phyloP scores from a whole-genome alignment of 37 sponge, comb jelly and placozoan species.

The Ephydatia muelleri region DNA sequence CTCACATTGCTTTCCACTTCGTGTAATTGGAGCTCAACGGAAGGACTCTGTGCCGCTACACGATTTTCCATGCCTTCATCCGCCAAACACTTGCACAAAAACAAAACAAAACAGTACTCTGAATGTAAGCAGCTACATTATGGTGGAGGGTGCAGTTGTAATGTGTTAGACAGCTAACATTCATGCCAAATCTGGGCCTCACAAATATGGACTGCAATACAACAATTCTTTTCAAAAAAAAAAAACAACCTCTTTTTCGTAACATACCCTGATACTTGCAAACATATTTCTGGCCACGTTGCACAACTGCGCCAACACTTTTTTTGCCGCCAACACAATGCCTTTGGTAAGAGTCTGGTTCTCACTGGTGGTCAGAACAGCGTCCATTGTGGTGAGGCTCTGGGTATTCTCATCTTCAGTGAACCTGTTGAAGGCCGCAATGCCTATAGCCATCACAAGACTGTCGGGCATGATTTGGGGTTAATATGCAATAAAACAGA shows the following conservation, averaged over 20 bases:
- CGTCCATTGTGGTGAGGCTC: neutral
- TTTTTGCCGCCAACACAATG: neutral
- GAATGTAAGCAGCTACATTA: too few relatives aligned
- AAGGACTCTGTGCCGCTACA: neutral
- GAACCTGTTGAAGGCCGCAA: slow-evolving; percentile 72
- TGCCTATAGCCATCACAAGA: slow-evolving; percentile 62
- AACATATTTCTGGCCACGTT: neutral
- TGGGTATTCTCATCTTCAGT: slow-evolving; percentile 6
- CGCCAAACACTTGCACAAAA: neutral
- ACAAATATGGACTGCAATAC: too few relatives aligned
- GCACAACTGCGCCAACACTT: neutral
- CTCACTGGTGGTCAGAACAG: neutral
- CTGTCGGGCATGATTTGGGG: slow-evolving; percentile 10
- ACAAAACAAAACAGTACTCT: too few relatives aligned
- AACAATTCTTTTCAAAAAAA: too few relatives aligned
- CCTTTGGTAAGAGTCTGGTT: neutral
- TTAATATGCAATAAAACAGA: too few relatives aligned
- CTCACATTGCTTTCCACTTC: neutral
- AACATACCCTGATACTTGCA: neutral
- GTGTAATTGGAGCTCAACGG: neutral
- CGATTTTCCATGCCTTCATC: neutral
- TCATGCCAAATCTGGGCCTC: too few relatives aligned
- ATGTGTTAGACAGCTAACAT: too few relatives aligned
- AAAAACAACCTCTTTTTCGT: neutral
- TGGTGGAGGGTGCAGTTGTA: too few relatives aligned